Evolutionary conservation across 2,113 vertebrate genomes (phyloP), one percentile per base, ranked within the genome.

Genomic region (Grus americana): DNA sequence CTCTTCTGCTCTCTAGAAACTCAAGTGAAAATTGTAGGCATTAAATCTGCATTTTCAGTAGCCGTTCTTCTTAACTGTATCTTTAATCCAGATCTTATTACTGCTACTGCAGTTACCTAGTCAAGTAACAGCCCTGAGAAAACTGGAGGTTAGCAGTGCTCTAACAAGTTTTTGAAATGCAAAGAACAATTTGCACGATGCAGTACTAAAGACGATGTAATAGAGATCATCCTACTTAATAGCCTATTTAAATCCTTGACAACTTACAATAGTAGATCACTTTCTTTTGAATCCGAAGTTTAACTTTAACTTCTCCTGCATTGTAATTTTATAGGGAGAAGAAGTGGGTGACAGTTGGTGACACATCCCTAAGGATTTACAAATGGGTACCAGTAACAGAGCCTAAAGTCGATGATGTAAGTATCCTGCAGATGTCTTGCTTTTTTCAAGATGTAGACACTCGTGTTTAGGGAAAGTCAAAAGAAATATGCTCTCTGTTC

Each of bases 321-420:
- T 96, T 97, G 73, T 93, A 71, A 88, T 96, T 93, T 94, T 85
- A 14, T 98, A 99, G 99, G 99, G 99, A 99, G 98, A 99, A 99
- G 98, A 99, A 99, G 95, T 99, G 99, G 99, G 99, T 99, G 98
- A 99, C 99, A 3, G 99, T 99, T 42, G 99, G 99, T 20, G 99
- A 99, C 98, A 99, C 99, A 5, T 99, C 99, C 54, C 98, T 99
- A 66, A 98, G 99, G 67, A 99, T 99, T 99, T 99, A 99, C 98
- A 99, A 99, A 97, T 99, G 99, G 99, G 99, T 99, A 29, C 99
- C 99, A 11, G 99, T 99, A 97, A 99, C 99, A 26, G 99, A 99
- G 97, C 99, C 99, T 26, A 99, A 99, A 97, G 98, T 99, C 29
- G 99, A 99, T 29, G 99, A 99, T 67, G 99, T 99, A 98, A 99